phyloP scores from a whole-genome alignment of 2,888 invertebrate species.

The Rapana venosa region DNA sequence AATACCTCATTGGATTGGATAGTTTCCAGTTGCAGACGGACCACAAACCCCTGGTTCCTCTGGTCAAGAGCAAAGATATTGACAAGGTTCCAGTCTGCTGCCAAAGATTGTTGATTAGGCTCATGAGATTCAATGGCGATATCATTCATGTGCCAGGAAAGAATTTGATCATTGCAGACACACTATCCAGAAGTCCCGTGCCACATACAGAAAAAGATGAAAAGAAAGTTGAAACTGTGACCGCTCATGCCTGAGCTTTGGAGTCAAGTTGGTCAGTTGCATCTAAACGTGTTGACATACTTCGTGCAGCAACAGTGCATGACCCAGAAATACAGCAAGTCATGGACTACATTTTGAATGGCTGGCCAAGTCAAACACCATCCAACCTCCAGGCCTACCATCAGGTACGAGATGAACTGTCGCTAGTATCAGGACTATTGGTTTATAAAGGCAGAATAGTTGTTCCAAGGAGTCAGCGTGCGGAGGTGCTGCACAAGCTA shows the following conservation, averaged over 20 bases:
- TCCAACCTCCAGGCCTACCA: neutral
- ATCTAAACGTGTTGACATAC: neutral
- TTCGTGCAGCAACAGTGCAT: neutral
- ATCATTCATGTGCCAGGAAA: neutral
- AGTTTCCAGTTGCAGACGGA: slow-evolving; percentile 22
- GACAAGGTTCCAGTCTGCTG: neutral
- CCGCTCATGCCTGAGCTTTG: neutral
- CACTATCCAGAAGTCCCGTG: slow-evolving; percentile 1
- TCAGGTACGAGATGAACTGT: neutral
- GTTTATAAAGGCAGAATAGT: neutral
- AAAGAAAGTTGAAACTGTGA: neutral
- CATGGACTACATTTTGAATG: neutral
- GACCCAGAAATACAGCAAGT: neutral
- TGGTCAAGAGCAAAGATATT: slow-evolving; percentile 20
- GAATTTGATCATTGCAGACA: neutral
- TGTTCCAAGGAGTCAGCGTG: too few relatives aligned
- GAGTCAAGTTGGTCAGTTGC: neutral
- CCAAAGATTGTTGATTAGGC: slow-evolving; percentile 30
- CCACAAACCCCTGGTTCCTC: slow-evolving; percentile 37
- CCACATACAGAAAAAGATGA: neutral
- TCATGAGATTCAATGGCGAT: neutral
- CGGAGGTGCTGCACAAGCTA: slow-evolving; percentile 14
- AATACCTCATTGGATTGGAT: slow-evolving; percentile 24
- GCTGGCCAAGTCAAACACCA: neutral
- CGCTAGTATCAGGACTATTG: slow-evolving; percentile 6